Evolutionary conservation across 2,113 vertebrate species (phyloP), one percentile per base, ranked within the genome.

Genomic region (Rhabdomys dilectus): DNA sequence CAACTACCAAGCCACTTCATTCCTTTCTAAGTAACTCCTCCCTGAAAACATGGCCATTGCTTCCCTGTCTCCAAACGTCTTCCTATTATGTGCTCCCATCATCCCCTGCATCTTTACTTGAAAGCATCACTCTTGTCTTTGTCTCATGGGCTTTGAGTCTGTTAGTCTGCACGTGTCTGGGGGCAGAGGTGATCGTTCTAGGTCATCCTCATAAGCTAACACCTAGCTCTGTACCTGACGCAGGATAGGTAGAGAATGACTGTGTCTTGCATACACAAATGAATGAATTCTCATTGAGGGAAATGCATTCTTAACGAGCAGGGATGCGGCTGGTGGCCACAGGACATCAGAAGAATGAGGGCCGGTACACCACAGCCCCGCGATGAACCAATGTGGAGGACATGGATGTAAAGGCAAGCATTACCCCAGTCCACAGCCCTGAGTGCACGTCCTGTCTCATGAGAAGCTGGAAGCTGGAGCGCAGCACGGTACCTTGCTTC

Each of bases 401-500:
- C 15, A 36, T 12, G 1, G 48, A 24, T 29, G 7, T 51, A 36
- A 66, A 80, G 72, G 39, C 62, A 97, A 75, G 36, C 10, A 8
- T 29, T 42, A 42, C 26, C 21, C n/a, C 93, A 91, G 88, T 10
- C 48, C 26, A 62, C 60, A 77, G 68, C 3, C 39, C 15, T 11
- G 58, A 88, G 64, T 70, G 51, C 84, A 85, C 0, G 60, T 56
- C 56, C 56, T 88, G 72, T 93, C 73, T 84, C 76, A 85, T 82
- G 86, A 92, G 3, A 53, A 72, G 13, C 15, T 24, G 73, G 95
- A 97, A 48, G 5, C 45, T 45, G 45, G 45, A 45, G 39, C 84
- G 31, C 66, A 53, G 60, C 36, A 3, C 0, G 56, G 80, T 98
- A 99, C 99, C 99, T 99, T 89, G 93, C 98, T 98, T 99, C 99